Evolutionary conservation across 2,113 vertebrate species (phyloP).

Genomic region (Holacanthus passer): DNA sequence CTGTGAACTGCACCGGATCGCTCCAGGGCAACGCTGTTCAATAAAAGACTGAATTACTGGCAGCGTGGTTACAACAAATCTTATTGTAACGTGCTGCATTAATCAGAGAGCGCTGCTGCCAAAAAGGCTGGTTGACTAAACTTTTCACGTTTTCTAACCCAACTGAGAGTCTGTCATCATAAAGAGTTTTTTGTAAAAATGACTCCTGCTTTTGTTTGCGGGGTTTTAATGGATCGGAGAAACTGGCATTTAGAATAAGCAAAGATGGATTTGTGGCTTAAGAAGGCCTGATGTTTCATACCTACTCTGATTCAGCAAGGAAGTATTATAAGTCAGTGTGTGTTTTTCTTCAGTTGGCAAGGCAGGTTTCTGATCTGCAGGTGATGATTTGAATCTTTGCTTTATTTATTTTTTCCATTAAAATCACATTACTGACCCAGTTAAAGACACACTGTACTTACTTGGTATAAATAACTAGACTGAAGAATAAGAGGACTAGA

Average conservation of each 20-base stretch:
- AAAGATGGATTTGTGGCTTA: neutral
- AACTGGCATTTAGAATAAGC: neutral
- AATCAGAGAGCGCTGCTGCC: constrained; percentile 3
- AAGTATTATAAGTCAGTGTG: too few relatives aligned
- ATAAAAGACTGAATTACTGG: constrained; percentile 29
- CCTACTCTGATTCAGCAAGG: neutral
- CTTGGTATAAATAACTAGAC: neutral
- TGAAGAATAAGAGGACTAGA: neutral
- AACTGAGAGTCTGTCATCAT: neutral
- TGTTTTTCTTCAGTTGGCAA: neutral
- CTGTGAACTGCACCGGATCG: constrained; percentile 11
- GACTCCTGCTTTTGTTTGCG: neutral
- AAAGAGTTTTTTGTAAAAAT: neutral
- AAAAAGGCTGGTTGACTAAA: constrained; percentile 8
- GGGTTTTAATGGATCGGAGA: neutral
- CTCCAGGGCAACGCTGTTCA: neutral
- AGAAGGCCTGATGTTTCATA: neutral
- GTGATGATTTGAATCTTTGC: neutral
- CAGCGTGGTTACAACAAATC: constrained; percentile 2
- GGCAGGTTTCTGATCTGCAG: neutral
- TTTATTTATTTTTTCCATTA: neutral
- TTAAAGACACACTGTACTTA: neutral
- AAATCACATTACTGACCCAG: neutral
- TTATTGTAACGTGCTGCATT: constrained; percentile 6
- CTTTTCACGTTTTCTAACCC: neutral